Evolutionary conservation across 2,113 vertebrate species (phyloP), one percentile per base, ranked within the genome.

Genomic region (Pavo muticus): DNA sequence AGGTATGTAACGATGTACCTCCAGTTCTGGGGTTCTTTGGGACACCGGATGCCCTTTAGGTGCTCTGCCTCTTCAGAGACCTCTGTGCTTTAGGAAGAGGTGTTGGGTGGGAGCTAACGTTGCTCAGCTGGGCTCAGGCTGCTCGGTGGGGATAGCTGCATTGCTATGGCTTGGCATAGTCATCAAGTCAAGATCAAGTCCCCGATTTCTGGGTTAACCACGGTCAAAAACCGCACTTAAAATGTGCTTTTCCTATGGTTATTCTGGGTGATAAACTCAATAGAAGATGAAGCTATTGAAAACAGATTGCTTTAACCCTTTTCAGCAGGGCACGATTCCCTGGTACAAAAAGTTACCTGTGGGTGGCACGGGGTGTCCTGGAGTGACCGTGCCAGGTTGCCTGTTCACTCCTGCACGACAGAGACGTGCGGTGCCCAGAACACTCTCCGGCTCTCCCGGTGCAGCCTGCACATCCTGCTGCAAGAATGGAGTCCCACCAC

Each of bases 151-250:
- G 44, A 6, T 30, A 45, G 71, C 78, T 63, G 37, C n/a, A 5
- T 71, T 77, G 67, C 48, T 14, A 61, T 60, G 54, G 48, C 61
- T 17, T 63, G 78, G 78, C 10, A 29, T 39, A 68, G 11, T n/a
- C 35, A 69, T 47, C 42, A 14, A 47, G 50, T 21, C 17, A 54
- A 84, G 45, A 69, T 25, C 9, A 65, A 72, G 35, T 24, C 45
- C 75, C 47, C 47, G 19, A 42, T 86, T 84, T 67, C 65, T 52
- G 65, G n/a, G 45, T 80, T 86, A 94, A 74, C 83, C 76, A 11
- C 60, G 11, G 54, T 18, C 57, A 68, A 57, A 73, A 39, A 11
- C 19, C 14, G 2, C 56, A 11, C 40, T 95, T 83, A 42, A 73
- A 77, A 73, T 39, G 50, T 27, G 56, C 72, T 80, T 88, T 82